Conservation (phyloP, 2,113 vertebrate genomes). For the Sclerurus mexicanus region DNA sequence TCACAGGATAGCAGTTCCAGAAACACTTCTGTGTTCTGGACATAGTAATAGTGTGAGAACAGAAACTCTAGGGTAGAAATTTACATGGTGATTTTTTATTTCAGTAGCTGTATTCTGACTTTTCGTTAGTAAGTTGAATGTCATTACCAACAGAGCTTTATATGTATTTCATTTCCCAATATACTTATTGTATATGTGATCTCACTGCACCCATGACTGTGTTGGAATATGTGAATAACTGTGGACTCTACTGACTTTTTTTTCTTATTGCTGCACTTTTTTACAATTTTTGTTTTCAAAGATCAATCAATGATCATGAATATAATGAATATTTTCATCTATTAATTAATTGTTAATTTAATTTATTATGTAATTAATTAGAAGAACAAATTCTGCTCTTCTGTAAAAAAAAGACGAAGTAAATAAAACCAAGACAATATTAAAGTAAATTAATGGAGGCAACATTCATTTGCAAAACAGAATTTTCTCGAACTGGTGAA, state of each 20-base stretch:
- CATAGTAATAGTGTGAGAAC: neutral
- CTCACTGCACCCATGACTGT: neutral
- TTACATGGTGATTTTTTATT: neutral
- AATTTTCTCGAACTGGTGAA: neutral
- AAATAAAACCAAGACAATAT: neutral
- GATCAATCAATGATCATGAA: neutral
- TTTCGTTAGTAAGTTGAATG: neutral
- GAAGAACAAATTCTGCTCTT: neutral
- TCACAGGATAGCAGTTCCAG: neutral
- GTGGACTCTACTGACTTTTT: neutral
- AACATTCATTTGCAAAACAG: neutral
- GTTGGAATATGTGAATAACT: neutral
- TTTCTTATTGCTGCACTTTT: neutral
- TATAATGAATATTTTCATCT: neutral
- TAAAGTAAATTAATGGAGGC: neutral
- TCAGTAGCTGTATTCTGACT: neutral
- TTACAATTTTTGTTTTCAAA: neutral
- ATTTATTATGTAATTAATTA: neutral
- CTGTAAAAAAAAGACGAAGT: neutral
- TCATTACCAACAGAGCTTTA: neutral
- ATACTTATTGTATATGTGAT: neutral
- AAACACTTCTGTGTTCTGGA: neutral
- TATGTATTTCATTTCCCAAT: neutral
- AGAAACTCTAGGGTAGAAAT: neutral
- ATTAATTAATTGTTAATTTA: neutral